These are phyloP conservation scores for Thrips palmi DNA, from an alignment of 1,140 invertebrate genomes.

Conservation along the genomic window DNA sequence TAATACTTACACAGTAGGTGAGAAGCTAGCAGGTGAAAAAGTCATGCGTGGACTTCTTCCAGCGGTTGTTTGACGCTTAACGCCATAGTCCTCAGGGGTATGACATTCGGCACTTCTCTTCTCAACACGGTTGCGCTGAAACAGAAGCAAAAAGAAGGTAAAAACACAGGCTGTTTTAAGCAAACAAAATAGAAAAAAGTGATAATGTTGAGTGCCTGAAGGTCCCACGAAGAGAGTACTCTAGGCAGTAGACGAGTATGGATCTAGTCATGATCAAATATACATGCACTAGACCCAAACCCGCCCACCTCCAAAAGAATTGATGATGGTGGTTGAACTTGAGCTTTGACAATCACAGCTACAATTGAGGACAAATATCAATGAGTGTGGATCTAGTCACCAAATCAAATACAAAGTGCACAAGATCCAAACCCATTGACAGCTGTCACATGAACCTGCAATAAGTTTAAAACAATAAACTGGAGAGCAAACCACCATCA, in stretches of 20 bases:
- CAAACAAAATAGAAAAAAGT: background rate
- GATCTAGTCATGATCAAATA: slow-evolving; percentile 21
- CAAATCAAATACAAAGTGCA: slow-evolving; percentile 36
- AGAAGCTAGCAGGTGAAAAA: slow-evolving; percentile 16
- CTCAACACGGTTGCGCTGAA: too few species aligned
- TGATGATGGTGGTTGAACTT: slow-evolving; percentile 3
- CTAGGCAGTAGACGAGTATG: slow-evolving; percentile 16
- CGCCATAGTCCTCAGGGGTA: too few species aligned
- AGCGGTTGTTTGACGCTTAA: too few species aligned
- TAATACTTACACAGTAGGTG: slow-evolving; percentile 15
- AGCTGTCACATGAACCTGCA: slow-evolving; percentile 20
- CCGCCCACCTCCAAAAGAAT: slow-evolving; percentile 16
- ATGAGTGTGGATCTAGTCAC: slow-evolving; percentile 79
- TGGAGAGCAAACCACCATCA: slow-evolving; percentile 2
- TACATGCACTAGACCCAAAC: slow-evolving; percentile 22
- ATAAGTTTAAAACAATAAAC: slow-evolving; percentile 1
- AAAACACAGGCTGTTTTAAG: too few species aligned
- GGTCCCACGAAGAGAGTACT: background rate
- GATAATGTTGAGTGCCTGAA: background rate
- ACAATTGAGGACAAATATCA: slow-evolving; percentile 26
- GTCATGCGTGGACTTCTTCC: slow-evolving; percentile 6
- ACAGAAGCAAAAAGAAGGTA: too few species aligned
- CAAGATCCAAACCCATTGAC: slow-evolving; percentile 61
- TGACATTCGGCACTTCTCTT: too few species aligned
- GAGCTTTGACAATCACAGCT: too few species aligned